These are phyloP conservation scores for Cherax quadricarinatus DNA, from an alignment of 1,140 invertebrate genomes.

Conservation along the genomic window DNA sequence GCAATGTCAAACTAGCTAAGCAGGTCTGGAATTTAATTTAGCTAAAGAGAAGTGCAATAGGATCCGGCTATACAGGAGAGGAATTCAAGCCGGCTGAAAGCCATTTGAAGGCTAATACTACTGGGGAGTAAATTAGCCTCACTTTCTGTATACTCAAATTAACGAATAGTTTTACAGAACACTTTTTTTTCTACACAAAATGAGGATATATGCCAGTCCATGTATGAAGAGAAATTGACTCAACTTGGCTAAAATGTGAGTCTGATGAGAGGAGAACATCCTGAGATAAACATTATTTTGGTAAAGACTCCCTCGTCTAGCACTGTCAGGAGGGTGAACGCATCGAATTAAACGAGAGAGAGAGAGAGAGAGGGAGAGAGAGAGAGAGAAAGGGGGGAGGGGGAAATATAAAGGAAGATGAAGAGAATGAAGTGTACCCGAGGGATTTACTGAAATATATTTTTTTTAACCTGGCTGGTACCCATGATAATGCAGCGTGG, in stretches of 20 bases:
- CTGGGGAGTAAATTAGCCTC: not conserved
- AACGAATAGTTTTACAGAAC: too few species aligned
- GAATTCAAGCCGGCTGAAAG: not conserved
- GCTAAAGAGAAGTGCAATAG: slow-evolving; percentile 11
- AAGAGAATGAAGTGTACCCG: not conserved
- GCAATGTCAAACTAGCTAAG: slow-evolving; percentile 17
- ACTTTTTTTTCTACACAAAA: not conserved
- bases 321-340: not conserved
- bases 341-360: not conserved
- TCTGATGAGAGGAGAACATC: not conserved
- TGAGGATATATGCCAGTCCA: not conserved
- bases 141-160: not conserved
- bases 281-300: not conserved
- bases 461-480: not conserved
- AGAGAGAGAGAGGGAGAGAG: not conserved
- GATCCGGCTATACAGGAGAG: not conserved
- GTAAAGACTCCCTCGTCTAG: not conserved
- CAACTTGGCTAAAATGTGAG: not conserved
- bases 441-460: not conserved
- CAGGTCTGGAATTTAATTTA: slow-evolving; percentile 10
- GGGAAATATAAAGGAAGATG: not conserved
- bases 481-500: not conserved
- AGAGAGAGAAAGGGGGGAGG: not conserved
- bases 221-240: not conserved
- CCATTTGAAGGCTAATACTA: not conserved